A percentile compares a stretch with the other conserved stretches of the same genome.
Conservation (phyloP, 2,113 vertebrate species). For the Mellivora capensis region DNA sequence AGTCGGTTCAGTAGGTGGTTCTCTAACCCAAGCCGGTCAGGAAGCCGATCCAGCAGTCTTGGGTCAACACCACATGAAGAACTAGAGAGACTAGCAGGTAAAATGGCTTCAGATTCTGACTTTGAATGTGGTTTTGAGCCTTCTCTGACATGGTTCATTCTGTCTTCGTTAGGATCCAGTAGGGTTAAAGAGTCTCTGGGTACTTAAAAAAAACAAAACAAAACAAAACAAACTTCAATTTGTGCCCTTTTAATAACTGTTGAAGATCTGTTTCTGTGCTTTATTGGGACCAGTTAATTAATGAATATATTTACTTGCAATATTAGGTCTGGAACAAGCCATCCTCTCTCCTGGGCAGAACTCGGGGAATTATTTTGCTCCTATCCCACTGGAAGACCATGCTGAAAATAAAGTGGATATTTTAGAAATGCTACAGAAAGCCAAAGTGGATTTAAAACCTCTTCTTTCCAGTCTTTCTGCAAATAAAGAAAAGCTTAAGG, state of each 20-base stretch:
- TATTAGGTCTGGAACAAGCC: conserved; percentile 88
- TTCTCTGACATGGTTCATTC: not conserved
- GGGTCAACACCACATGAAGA: conserved; percentile 98
- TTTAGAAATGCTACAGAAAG: conserved; percentile 97
- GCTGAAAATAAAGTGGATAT: conserved; percentile 97
- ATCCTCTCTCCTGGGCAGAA: conserved; percentile 91
- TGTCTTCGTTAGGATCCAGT: not conserved
- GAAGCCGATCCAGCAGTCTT: conserved; percentile 95
- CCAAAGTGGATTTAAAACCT: conserved; percentile 98
- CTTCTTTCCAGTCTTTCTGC: conserved; percentile 95
- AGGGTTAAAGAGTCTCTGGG: not conserved
- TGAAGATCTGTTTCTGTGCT: not conserved
- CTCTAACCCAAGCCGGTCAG: conserved; percentile 93
- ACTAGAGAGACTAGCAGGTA: conserved; percentile 96
- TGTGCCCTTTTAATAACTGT: conserved; percentile 15
- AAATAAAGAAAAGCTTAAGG: conserved; percentile 96
- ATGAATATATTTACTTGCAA: conserved; percentile 19
- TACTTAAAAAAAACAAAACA: not conserved
- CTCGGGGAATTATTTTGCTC: conserved; percentile 93
- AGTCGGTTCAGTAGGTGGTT: conserved; percentile 98
- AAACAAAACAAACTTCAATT: conserved; percentile 14
- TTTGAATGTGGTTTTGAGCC: not conserved
- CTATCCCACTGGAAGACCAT: conserved; percentile 92
- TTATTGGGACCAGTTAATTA: conserved; percentile 42
- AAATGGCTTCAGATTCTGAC: conserved; percentile 1